Conservation (phyloP, 2,888 invertebrate species). For the Elegia similella region DNA sequence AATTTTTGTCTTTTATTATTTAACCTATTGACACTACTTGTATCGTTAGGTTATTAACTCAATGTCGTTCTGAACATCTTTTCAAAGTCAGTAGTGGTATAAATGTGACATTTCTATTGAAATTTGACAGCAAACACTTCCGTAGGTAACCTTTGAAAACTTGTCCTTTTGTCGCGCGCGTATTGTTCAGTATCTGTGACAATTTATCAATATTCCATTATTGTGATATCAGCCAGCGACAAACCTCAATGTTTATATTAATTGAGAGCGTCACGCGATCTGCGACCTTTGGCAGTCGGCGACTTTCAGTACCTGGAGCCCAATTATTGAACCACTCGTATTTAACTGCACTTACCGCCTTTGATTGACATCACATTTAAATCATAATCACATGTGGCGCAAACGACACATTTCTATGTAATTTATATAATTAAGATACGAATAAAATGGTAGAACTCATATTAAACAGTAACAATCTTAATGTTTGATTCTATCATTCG, state of each 20-base stretch:
- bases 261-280: constrained; percentile 1
- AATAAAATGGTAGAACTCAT: no score
- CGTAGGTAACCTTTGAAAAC: background rate
- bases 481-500: no score
- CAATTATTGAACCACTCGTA: no score
- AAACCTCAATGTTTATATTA: constrained; percentile 9
- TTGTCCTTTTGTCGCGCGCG: background rate
- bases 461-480: no score
- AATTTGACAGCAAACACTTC: background rate
- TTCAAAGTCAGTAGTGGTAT: background rate
- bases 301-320: background rate
- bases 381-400: no score
- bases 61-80: background rate
- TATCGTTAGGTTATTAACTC: no score
- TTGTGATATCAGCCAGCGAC: constrained; percentile 4
- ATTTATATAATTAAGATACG: no score
- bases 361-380: no score
- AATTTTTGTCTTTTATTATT: no score
- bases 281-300: background rate
- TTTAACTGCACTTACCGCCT: no score
- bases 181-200: constrained; percentile 3
- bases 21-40: no score
- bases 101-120: background rate
- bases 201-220: constrained; percentile 14
- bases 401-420: no score